phyloP scores from a whole-genome alignment of 92 coral and sea anemone species.

The Palythoa heliodiscus region DNA sequence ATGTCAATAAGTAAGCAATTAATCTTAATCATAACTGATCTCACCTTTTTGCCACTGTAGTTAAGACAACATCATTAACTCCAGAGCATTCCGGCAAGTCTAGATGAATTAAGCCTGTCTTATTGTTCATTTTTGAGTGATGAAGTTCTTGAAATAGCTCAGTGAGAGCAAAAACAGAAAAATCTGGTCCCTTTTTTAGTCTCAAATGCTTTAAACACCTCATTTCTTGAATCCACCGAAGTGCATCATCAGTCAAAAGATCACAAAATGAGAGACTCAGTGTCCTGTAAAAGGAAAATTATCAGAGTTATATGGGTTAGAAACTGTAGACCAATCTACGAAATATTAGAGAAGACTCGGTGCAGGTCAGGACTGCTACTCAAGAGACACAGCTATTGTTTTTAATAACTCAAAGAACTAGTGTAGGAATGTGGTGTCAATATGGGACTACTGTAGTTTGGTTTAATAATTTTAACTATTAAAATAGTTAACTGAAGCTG shows the following conservation, averaged over 20 bases:
- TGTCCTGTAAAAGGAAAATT: constrained; percentile 57
- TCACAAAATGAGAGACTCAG: constrained; percentile 90
- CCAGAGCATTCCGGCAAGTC: constrained; percentile 79
- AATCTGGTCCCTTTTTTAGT: constrained; percentile 81
- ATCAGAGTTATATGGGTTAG: neutral
- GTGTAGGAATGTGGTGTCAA: no score
- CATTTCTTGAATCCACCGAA: constrained; percentile 69
- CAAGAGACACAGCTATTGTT: no score
- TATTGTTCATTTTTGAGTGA: constrained; percentile 54
- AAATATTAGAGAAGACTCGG: no score
- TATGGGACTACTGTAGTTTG: no score
- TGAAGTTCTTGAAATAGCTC: constrained; percentile 72
- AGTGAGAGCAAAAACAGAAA: constrained; percentile 67
- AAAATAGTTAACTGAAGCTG: no score
- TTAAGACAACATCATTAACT: constrained; percentile 73
- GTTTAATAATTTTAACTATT: no score
- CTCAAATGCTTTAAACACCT: constrained; percentile 60
- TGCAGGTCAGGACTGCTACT: no score
- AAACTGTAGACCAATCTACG: neutral
- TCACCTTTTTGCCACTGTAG: constrained; percentile 79
- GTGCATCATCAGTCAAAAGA: constrained; percentile 74
- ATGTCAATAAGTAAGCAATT: no score
- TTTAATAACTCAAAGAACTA: no score
- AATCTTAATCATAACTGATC: no score
- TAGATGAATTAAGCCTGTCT: constrained; percentile 68